Evolutionary conservation across 2,888 invertebrate species (phyloP).

Genomic region (Drosophila peninsularis): DNA sequence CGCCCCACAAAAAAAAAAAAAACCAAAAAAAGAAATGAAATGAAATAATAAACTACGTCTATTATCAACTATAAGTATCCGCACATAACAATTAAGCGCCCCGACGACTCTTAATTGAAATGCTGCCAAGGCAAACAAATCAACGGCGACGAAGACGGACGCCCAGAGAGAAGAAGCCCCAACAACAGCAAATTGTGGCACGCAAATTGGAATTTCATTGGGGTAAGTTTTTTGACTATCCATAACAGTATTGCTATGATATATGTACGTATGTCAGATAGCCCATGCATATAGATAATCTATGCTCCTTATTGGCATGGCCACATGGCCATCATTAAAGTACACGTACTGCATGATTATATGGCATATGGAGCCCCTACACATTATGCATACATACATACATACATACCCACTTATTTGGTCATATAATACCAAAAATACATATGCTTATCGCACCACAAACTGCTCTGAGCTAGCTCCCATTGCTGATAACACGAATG

Average conservation of each 20-base stretch:
- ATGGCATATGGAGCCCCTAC: slow-evolving; percentile 41
- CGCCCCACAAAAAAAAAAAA: slow-evolving; percentile 45
- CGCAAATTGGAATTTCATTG: slow-evolving; percentile 53
- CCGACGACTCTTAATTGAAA: slow-evolving; percentile 68
- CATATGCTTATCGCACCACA: slow-evolving; percentile 66
- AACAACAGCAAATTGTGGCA: slow-evolving; percentile 29
- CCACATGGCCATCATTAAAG: slow-evolving; percentile 70
- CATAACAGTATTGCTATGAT: not conserved
- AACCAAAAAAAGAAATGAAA: not conserved
- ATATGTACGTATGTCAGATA: not conserved
- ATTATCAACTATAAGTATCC: slow-evolving; percentile 32
- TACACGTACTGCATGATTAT: slow-evolving; percentile 40
- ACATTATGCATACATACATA: slow-evolving; percentile 38
- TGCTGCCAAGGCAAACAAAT: slow-evolving; percentile 68
- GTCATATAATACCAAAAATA: slow-evolving; percentile 70
- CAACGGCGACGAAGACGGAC: slow-evolving; percentile 26
- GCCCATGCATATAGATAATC: slow-evolving; percentile 1
- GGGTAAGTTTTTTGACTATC: slow-evolving; percentile 52
- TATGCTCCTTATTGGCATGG: slow-evolving; percentile 45
- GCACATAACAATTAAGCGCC: slow-evolving; percentile 61
- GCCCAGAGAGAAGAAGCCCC: slow-evolving; percentile 4
- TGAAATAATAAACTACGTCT: slow-evolving; percentile 16
- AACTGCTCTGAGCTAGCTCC: slow-evolving; percentile 37
- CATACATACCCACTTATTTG: slow-evolving; percentile 43
- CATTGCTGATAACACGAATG: slow-evolving; percentile 56